Evolutionary conservation across 2,113 vertebrate genomes (phyloP).

Genomic region (Miniopterus natalensis): DNA sequence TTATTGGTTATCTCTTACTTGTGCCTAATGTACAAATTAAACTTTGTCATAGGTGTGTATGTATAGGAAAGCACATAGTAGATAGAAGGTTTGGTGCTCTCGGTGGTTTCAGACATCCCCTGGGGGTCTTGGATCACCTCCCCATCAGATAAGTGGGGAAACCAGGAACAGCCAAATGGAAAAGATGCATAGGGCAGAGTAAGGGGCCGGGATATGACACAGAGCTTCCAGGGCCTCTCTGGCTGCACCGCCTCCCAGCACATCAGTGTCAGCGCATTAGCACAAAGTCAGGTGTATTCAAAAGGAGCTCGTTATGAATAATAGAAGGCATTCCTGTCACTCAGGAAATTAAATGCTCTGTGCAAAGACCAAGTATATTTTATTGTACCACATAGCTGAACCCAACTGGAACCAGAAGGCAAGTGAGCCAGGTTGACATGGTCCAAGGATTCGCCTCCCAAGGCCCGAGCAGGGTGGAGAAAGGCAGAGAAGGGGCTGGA

Average conservation of each 20-base stretch:
- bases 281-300: neutral
- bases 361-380: neutral
- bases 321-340: conserved; percentile 13
- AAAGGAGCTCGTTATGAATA: neutral
- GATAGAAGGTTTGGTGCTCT: neutral
- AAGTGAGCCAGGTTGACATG: neutral
- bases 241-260: neutral
- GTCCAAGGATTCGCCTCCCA: neutral
- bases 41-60: neutral
- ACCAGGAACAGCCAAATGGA: neutral
- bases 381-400: neutral
- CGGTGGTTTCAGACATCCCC: neutral
- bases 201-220: too few relatives aligned
- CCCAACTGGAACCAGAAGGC: neutral
- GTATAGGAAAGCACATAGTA: neutral
- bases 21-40: neutral
- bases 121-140: neutral
- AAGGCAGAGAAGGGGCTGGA: neutral
- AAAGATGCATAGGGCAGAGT: neutral
- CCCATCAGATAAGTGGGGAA: neutral
- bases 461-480: neutral
- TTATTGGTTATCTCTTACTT: neutral
- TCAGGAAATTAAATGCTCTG: conserved; percentile 9
- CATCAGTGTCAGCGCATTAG: neutral
- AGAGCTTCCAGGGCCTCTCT: neutral